Evolutionary conservation across 2,888 invertebrate genomes (phyloP).

Genomic region (Endomychus coccineus): DNA sequence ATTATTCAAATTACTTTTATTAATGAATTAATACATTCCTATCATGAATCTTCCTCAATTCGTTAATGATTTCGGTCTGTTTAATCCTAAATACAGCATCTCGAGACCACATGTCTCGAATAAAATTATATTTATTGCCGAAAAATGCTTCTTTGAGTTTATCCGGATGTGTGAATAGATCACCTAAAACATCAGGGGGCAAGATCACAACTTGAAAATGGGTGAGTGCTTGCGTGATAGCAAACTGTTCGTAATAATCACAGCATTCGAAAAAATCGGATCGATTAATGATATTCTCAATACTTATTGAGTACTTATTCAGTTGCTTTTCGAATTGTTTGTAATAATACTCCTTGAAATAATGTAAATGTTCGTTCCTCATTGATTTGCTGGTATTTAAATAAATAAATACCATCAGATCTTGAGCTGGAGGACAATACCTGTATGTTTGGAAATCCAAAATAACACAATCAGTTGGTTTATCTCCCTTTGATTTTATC

Average conservation of each 20-base stretch:
- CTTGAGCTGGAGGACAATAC: slow-evolving; percentile 30
- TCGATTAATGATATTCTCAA: slow-evolving; percentile 19
- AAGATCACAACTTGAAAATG: slow-evolving; percentile 27
- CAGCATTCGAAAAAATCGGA: slow-evolving; percentile 26
- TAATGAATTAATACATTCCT: too few species aligned
- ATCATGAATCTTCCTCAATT: too few species aligned
- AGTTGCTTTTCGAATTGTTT: slow-evolving; percentile 20
- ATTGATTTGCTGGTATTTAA: slow-evolving; percentile 23
- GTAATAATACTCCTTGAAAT: slow-evolving; percentile 25
- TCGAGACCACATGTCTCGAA: slow-evolving; percentile 19
- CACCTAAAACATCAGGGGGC: slow-evolving; percentile 18
- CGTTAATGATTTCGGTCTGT: slow-evolving; percentile 19
- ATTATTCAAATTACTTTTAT: too few species aligned
- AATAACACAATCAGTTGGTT: slow-evolving; percentile 25
- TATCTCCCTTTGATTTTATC: slow-evolving; percentile 31
- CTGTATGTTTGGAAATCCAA: slow-evolving; percentile 31
- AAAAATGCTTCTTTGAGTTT: slow-evolving; percentile 18
- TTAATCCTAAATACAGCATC: slow-evolving; percentile 23
- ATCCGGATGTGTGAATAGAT: slow-evolving; percentile 21
- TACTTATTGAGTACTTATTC: slow-evolving; percentile 14
- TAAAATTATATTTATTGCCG: slow-evolving; percentile 21
- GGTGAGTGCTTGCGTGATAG: slow-evolving; percentile 22
- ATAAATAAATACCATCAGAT: slow-evolving; percentile 28
- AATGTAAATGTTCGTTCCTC: slow-evolving; percentile 18
- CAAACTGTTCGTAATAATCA: slow-evolving; percentile 25